Evolutionary conservation across 1,140 invertebrate species (phyloP), one percentile per base, ranked within the genome.

Genomic region (Brachionus rotundiformis): DNA sequence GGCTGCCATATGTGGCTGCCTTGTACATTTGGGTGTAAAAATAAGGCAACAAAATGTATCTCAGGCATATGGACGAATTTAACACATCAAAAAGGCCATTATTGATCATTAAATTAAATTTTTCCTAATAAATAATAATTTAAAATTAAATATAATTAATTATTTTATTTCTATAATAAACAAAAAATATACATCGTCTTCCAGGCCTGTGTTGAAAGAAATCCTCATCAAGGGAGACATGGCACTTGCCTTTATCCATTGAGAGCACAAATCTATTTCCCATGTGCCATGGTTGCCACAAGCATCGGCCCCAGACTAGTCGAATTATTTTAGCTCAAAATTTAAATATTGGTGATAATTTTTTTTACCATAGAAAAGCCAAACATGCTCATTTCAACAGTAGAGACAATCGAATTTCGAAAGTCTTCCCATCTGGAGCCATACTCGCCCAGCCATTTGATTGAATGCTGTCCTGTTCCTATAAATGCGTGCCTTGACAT

Each of bases 21-120:
- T 89, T 86, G 87, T 91, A 93, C 85, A 95, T 93, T 59, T 93
- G 87, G 0, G 93, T 93, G 86, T 95, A 95, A 25, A 95, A 90
- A 86, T 93, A 93, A 0, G 94, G 94, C 19, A 95, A 86, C 1
- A 95, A 87, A 1, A 88, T 88, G 85, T 95, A 95, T 54, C 94
- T 90, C 8, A 79, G 29, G 27, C 76, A 79, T 16, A 79, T 54
- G 10, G 47, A 59, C 16, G 76, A 59, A 59, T 79, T 79, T 13
- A 79, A 31, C 2, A 79, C 76, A 39, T 79, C 76, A 31, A 16
- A 79, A 19, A 79, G 25, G 8, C n/a, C 47, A 31, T 39, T 73
- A 44, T 23, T 23, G 31, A 44, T 59, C 27, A 79, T 19, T 13
- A 41, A 19, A 19, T 79, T 39, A 41, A 59, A 79, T 79, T 79